Evolutionary conservation across 2,888 invertebrate species (phyloP).

Genomic region (Caenorhabditis sinica): DNA sequence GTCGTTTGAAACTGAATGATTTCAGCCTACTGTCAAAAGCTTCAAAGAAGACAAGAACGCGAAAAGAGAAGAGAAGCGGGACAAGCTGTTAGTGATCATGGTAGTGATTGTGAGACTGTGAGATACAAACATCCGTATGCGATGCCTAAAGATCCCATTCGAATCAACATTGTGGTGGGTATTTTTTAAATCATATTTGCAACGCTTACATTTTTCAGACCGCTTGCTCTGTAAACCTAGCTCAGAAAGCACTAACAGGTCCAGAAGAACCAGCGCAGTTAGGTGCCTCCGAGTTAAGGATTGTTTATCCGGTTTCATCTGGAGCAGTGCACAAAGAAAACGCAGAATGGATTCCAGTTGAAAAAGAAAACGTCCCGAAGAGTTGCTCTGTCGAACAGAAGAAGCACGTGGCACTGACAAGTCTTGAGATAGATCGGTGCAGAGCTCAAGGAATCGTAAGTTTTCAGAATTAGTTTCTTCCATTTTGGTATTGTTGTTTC

Average conservation of each 20-base stretch:
- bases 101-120: conserved; percentile 63
- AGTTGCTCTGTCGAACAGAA: conserved; percentile 70
- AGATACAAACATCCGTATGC: conserved; percentile 67
- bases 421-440: conserved; percentile 66
- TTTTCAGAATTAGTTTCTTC: not conserved
- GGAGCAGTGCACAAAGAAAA: conserved; percentile 77
- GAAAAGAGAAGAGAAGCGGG: conserved; percentile 65
- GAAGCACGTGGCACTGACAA: conserved; percentile 71
- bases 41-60: conserved; percentile 69
- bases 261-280: conserved; percentile 52
- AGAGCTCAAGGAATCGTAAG: conserved; percentile 65
- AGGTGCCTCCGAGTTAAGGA: conserved; percentile 62
- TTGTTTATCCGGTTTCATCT: conserved; percentile 78
- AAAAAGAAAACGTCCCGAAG: conserved; percentile 67
- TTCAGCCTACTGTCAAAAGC: conserved; percentile 70
- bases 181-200: too few relatives aligned
- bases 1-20: not conserved
- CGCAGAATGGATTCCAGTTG: conserved; percentile 67
- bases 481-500: not conserved
- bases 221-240: conserved; percentile 29
- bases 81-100: conserved; percentile 67
- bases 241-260: conserved; percentile 55
- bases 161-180: conserved; percentile 71
- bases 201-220: conserved; percentile 22
- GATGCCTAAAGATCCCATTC: conserved; percentile 66